Evolutionary conservation across 2,888 invertebrate species (phyloP), one percentile per base, ranked within the genome.

Genomic region (Ochropacha duplaris): DNA sequence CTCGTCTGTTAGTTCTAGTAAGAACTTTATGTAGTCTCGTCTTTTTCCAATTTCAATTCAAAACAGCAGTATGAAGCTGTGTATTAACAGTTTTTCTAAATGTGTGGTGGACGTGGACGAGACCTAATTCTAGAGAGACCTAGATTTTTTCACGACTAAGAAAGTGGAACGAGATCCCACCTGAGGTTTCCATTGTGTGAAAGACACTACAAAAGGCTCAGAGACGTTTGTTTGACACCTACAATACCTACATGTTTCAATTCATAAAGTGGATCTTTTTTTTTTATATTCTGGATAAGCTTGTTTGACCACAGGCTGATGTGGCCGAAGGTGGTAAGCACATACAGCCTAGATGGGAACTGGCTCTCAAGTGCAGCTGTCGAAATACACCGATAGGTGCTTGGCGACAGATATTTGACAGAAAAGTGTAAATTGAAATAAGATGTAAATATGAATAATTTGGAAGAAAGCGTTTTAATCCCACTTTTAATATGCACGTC

Each of bases 141-240:
- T 52, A 52, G 52, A 28, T 31, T n/a, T 51, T 39, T 19, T 11
- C 26, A 50, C 26, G 19, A 31, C 19, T 11, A 12, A 11, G 14
- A n/a, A 52, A 52, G 22, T 52, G 31, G 52, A 31, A 14, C 52
- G 16, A 31, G 19, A 16, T 12, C 19, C 34, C 19, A 22, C 52
- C 16, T 16, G 31, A 16, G 31, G 26, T 14, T 19, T 44, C 52
- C 8, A 52, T 52, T 52, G 52, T 52, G 31, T 52, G 31, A 1
- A 28, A 51, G 31, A 16, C 16, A n/a, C 34, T 52, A 34, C 24
- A 52, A 16, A 16, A 24, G 22, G 12, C 34, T 34, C n/a, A 31
- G 52, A 9, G 2, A 44, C 19, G 22, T 31, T 16, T 52, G 52
- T 52, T 52, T 52, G 22, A 34, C 52, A 52, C 52, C 52, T 34